Evolutionary conservation across 2,113 vertebrate genomes (phyloP), one percentile per base, ranked within the genome.

Genomic region (Pyxicephalus adspersus): DNA sequence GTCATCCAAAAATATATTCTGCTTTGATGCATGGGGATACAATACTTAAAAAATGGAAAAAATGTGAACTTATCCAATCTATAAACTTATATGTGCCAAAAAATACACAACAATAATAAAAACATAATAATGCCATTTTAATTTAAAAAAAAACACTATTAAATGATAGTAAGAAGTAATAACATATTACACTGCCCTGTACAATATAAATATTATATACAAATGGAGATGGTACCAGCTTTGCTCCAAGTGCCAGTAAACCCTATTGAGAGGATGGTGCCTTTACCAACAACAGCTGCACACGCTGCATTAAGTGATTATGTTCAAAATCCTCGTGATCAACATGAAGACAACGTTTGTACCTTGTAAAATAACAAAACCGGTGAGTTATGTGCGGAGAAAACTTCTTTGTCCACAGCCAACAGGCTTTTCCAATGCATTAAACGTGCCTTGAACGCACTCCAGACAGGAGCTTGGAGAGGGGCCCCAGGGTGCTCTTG

Each of bases 381-480:
- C 17, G 22, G 17, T 66, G 80, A 75, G 80, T 75, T 82, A 74
- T 65, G 50, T 7, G 61, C 9, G 23, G 52, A 54, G 55, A 34
- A 64, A 52, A 64, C 25, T 55, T 22, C 38, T 63, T 23, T 22
- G 9, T 55, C 28, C 52, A 34, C 20, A 68, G 19, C 23, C 54
- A 66, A 55, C 38, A 50, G 63, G 64, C 61, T 60, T 68, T 55
- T 17, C 29, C 77, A 80, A 82, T 82, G 70, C 71, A 75, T 82
- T 75, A 82, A 82, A 82, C 80, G 80, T 74, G 80, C 80, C 71
- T 66, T 74, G 80, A 66, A 65, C 79, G 79, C 79, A 18, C 79
- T 81, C 60, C 79, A 64, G 45, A 26, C 26, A 38, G 51, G 76
- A 61, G 26, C 26, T 52, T 68, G 77, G 77, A 58, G 45, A 58